These are phyloP conservation scores for Pseudomugil gertrudae DNA, from an alignment of 2,797 vertebrate species.

Conservation along the genomic window DNA sequence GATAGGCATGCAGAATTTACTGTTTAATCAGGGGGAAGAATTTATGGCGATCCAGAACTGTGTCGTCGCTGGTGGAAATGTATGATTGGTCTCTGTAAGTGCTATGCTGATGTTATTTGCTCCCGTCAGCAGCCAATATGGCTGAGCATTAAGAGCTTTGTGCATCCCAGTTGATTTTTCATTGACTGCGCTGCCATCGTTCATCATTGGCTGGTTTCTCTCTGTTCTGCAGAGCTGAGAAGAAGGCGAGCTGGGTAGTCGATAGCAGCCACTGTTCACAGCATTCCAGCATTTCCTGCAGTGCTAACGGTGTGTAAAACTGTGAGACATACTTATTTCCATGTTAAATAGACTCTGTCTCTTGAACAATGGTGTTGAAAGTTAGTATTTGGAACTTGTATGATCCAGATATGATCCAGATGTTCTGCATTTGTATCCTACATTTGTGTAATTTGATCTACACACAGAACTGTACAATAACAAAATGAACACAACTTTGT, in stretches of 20 bases:
- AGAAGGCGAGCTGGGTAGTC: slow-evolving; percentile 58
- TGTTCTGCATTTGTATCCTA: too few species aligned
- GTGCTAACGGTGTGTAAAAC: slow-evolving; percentile 43
- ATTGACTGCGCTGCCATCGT: slow-evolving; percentile 84
- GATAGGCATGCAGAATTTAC: slow-evolving; percentile 98
- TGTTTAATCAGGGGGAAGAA: slow-evolving; percentile 97
- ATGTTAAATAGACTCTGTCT: slow-evolving; percentile 28
- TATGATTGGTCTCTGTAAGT: slow-evolving; percentile 85
- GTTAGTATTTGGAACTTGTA: neutral
- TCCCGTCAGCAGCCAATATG: slow-evolving; percentile 86
- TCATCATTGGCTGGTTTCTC: slow-evolving; percentile 79
- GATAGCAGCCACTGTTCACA: slow-evolving; percentile 55
- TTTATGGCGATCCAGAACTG: slow-evolving; percentile 81
- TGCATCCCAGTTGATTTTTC: slow-evolving; percentile 84
- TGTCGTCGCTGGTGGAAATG: slow-evolving; percentile 76
- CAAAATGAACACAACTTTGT: neutral
- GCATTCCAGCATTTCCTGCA: slow-evolving; percentile 51
- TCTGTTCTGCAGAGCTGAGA: slow-evolving; percentile 63
- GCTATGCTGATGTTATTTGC: slow-evolving; percentile 84
- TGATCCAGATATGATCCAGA: too few species aligned
- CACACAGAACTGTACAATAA: too few species aligned
- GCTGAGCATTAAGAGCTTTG: slow-evolving; percentile 84
- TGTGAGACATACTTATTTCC: slow-evolving; percentile 20
- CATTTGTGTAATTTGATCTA: too few species aligned
- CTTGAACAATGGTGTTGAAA: slow-evolving; percentile 1